Evolutionary conservation across 1,140 invertebrate species (phyloP), one percentile per base, ranked within the genome.

Genomic region (Calliopsis andreniformis): DNA sequence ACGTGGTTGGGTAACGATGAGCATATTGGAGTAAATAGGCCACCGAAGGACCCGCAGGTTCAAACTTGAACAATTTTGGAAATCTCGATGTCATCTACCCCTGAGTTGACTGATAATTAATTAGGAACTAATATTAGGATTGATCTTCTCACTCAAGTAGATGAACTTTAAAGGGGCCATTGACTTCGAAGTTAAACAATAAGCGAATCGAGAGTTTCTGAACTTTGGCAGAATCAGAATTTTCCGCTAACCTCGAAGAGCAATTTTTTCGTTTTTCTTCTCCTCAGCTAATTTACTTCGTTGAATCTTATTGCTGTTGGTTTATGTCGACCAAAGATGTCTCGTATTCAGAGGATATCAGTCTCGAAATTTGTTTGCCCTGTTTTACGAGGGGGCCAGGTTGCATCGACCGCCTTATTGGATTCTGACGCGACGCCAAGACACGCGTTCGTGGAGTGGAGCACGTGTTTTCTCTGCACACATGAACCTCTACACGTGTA

Each of bases 331-430:
- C 18, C 23, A 16, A 45, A 47, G 53, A 64, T 25, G 42, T 42
- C 43, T 64, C 47, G 56, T 58, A 39, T 47, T 47, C 64, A 47
- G 23, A 49, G 42, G 55, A 49, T 64, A 39, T 66, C 62, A 45
- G 71, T n/a, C 66, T 68, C 83, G 87, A 89, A 90, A 91, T 91
- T 91, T 91, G 90, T 91, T 91, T 91, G 89, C 87, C 78, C 75
- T 86, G 88, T 89, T 91, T 91, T 91, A 91, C 88, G 90, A 88
- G 85, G 76, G 82, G 78, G 81, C 86, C 90, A 91, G 88, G 82
- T 86, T 87, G 87, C 88, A 89, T 88, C 86, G 81, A 81, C 70
- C 43, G 86, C 88, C 85, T 91, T 91, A 92, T 92, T 92, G 90
- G 87, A 91, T 91, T 89, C 84, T 79, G 83, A 84, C 80, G 86